Conservation (phyloP, 30 jellyfish, hydroid and myxozoan species). For the Catostylus mosaicus region DNA sequence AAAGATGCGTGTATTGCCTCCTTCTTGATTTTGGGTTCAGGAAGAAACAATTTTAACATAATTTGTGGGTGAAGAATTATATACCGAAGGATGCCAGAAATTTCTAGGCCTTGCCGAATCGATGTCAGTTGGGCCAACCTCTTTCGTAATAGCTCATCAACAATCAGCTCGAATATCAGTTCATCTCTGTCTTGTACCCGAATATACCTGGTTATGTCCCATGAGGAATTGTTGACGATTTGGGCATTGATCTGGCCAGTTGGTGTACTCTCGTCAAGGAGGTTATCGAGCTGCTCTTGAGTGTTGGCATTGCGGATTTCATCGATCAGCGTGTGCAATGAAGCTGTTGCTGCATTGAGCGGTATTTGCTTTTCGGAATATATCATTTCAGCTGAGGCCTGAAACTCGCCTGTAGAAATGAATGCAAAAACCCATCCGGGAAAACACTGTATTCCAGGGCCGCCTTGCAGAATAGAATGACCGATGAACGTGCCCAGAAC, state of each 20-base stretch:
- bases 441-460: slow-evolving; percentile 16
- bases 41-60: too few species aligned
- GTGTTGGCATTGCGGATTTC: slow-evolving; percentile 39
- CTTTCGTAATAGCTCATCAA: too few species aligned
- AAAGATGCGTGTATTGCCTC: too few species aligned
- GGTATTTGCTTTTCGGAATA: slow-evolving; percentile 24
- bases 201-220: slow-evolving; percentile 62
- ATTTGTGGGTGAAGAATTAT: too few species aligned
- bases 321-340: slow-evolving; percentile 11
- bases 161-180: too few species aligned
- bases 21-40: too few species aligned
- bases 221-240: slow-evolving; percentile 23
- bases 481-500: slow-evolving; percentile 31
- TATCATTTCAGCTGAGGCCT: slow-evolving; percentile 22
- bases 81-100: too few species aligned
- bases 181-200: too few species aligned
- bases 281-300: slow-evolving; percentile 4
- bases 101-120: too few species aligned
- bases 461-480: slow-evolving; percentile 13
- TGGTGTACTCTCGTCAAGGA: slow-evolving; percentile 21
- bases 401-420: slow-evolving; percentile 28
- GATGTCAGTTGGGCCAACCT: too few species aligned
- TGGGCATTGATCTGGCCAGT: slow-evolving; percentile 43
- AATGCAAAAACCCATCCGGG: slow-evolving; percentile 15
- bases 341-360: slow-evolving; percentile 38